Evolutionary conservation across 2,888 invertebrate species (phyloP).

Genomic region (Phaonia tiefii): DNA sequence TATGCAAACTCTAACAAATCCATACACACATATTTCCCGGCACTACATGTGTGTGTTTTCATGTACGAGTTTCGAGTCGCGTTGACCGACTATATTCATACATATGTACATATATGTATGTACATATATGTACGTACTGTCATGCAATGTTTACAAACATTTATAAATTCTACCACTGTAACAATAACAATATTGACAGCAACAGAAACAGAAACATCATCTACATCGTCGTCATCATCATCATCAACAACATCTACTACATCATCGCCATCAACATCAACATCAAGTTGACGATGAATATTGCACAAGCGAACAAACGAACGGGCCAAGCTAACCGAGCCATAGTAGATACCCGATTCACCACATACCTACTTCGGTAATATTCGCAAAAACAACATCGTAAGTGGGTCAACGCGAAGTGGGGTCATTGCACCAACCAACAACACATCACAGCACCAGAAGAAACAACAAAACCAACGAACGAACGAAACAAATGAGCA

Average conservation of each 20-base stretch:
- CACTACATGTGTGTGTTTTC: constrained; percentile 12
- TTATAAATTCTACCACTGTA: constrained; percentile 49
- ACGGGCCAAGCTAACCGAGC: constrained; percentile 14
- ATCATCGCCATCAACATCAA: constrained; percentile 55
- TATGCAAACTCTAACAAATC: constrained; percentile 18
- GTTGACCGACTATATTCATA: too few species aligned
- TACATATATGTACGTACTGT: constrained; percentile 37
- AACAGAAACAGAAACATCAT: constrained; percentile 49
- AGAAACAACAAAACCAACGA: constrained; percentile 55
- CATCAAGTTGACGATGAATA: constrained; percentile 27
- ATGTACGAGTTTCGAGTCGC: neutral
- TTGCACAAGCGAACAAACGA: constrained; percentile 31
- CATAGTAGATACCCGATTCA: constrained; percentile 62
- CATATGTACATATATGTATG: constrained; percentile 34
- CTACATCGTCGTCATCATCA: constrained; percentile 25
- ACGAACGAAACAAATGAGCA: constrained; percentile 42
- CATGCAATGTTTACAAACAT: constrained; percentile 67
- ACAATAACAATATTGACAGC: constrained; percentile 22
- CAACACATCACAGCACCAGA: constrained; percentile 32
- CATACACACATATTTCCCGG: constrained; percentile 13
- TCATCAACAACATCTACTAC: constrained; percentile 43
- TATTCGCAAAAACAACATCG: constrained; percentile 78
- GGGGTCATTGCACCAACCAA: constrained; percentile 80
- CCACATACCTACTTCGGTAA: constrained; percentile 73
- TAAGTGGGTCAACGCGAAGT: constrained; percentile 81